A percentile compares a stretch with the other conserved stretches of the same genome.
Evolutionary conservation across 2,888 invertebrate species (phyloP).

Genomic region (Ophion ellenae): DNA sequence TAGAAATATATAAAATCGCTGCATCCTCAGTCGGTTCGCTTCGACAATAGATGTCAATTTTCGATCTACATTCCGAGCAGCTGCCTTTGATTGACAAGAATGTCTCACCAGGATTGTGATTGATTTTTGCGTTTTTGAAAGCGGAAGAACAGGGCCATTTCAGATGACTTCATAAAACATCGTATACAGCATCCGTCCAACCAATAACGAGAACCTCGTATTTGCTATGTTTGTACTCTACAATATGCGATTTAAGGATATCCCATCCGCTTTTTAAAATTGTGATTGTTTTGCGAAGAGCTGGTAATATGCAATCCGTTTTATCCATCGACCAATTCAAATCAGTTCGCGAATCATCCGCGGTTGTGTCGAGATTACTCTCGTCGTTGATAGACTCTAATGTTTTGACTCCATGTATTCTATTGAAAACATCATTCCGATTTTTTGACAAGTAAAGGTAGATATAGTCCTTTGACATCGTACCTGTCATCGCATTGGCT

Average conservation of each 20-base stretch:
- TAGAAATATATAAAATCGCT: slow-evolving; percentile 55
- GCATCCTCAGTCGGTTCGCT: slow-evolving; percentile 47
- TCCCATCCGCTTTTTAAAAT: slow-evolving; percentile 42
- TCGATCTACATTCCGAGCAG: slow-evolving; percentile 60
- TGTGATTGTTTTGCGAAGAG: slow-evolving; percentile 21
- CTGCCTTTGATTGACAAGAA: slow-evolving; percentile 56
- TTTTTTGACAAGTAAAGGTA: slow-evolving; percentile 52
- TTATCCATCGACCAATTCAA: slow-evolving; percentile 54
- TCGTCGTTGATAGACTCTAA: not conserved
- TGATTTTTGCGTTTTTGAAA: slow-evolving; percentile 64
- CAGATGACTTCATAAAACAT: slow-evolving; percentile 52
- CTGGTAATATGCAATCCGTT: slow-evolving; percentile 12
- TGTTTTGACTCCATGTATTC: slow-evolving; percentile 43
- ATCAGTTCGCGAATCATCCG: slow-evolving; percentile 31
- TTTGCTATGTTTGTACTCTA: slow-evolving; percentile 44
- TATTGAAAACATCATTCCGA: slow-evolving; percentile 32
- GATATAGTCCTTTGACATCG: slow-evolving; percentile 43
- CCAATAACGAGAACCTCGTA: slow-evolving; percentile 11
- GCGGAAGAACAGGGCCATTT: slow-evolving; percentile 65
- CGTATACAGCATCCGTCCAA: slow-evolving; percentile 61
- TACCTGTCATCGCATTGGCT: slow-evolving; percentile 27
- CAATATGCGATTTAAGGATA: slow-evolving; percentile 22
- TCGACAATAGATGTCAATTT: slow-evolving; percentile 58
- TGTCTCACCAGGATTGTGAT: not conserved
- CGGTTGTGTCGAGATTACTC: not conserved